Base-by-base conservation (phyloP, 2,797 vertebrate species). In the Gymnothorax reevesii region DNA sequence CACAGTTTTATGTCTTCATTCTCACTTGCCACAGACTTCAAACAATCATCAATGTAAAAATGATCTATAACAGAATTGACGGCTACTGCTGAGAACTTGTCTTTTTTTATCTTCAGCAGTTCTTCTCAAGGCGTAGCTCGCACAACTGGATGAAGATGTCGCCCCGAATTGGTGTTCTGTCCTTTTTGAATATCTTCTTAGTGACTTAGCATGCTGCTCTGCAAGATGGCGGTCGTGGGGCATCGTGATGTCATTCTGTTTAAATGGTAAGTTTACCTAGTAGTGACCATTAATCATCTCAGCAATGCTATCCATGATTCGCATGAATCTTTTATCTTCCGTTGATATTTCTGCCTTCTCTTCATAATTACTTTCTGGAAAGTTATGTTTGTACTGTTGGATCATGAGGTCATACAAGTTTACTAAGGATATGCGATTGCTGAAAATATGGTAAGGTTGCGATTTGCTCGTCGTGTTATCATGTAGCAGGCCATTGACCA, bases 331-430 rank as follows among this genome's bases (percentile, higher is more conserved):
- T 49, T 85, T 71, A 10, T 85, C 33, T 17, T 85, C 66, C 42
- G 6, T 52, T n/a, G 52, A 73, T 5, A 54, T 69, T 17, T 89
- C 86, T 20, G 22, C n/a, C 49, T 42, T 88, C 62, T 87, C 86
- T 0, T 88, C 83, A 84, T 52, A 83, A 1, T 1, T 33, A 0
- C 22, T 82, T 7, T 90, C 89, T 52, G 87, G 57, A 5, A 89
- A 88, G 7, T 89, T 84, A 55, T 77, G 22, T 6, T 88, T 87
- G 13, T 66, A 87, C 12, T 89, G 75, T 5, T 84, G 80, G 10
- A 84, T 10, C 7, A 87, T 13, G n/a, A 89, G 85, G 10, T 88
- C 57, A 59, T 42, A 73, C 9, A 86, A 12, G 1, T 75, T 86
- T 15, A 12, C 55, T 10, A 85, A 57, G 33, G 62, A 87, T 9